Evolutionary conservation across 2,888 invertebrate genomes (phyloP).

Genomic region (Fabriciana adippe): DNA sequence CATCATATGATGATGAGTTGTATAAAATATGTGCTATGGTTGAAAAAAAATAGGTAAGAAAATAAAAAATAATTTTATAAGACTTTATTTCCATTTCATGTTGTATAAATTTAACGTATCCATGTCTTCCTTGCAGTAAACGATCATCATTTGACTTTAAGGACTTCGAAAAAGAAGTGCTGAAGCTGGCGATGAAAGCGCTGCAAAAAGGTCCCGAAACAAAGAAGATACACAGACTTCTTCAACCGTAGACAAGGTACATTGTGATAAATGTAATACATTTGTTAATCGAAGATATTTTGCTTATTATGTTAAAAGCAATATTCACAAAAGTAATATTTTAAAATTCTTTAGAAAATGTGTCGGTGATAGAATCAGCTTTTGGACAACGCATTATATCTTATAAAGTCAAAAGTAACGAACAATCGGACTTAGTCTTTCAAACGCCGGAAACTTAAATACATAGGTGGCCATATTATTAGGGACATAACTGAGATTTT

Average conservation of each 20-base stretch:
- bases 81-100: neutral
- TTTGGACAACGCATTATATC: constrained; percentile 29
- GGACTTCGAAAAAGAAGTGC: no score
- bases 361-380: constrained; percentile 35
- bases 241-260: constrained; percentile 9
- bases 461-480: no score
- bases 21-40: constrained; percentile 5
- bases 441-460: no score
- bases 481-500: no score
- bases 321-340: constrained; percentile 37
- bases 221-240: neutral
- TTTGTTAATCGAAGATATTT: constrained; percentile 29
- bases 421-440: constrained; percentile 5
- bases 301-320: constrained; percentile 33
- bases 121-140: neutral
- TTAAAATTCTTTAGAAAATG: constrained; percentile 32
- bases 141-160: neutral
- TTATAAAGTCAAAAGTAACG: constrained; percentile 24
- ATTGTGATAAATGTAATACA: constrained; percentile 17
- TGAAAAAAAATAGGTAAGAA: constrained; percentile 4
- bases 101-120: neutral
- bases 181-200: no score
- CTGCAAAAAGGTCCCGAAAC: neutral
- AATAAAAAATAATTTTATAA: neutral
- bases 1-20: neutral